phyloP scores from a whole-genome alignment of 1,140 invertebrate genomes.

The Lucilia sericata region DNA sequence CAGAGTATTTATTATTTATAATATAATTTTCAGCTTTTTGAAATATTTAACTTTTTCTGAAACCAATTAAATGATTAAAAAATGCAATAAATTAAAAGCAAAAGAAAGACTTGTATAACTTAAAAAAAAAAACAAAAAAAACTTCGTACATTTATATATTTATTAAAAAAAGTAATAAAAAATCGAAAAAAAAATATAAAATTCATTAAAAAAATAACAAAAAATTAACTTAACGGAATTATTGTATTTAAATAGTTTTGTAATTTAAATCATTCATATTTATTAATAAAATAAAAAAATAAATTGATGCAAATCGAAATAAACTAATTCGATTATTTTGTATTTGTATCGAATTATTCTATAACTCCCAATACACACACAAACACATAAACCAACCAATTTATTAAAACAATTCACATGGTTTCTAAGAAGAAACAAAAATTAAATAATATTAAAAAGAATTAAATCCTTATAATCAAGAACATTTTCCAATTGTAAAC shows the following conservation, averaged over 20 bases:
- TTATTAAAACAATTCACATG: not conserved
- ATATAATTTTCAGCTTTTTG: not conserved
- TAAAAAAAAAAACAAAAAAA: conserved; percentile 13
- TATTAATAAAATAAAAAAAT: not conserved
- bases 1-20: not conserved
- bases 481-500: not conserved
- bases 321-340: too few species aligned
- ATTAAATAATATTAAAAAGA: not conserved
- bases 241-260: conserved; percentile 9
- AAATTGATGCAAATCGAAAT: too few species aligned
- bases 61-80: conserved; percentile 47
- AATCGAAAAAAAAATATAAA: conserved; percentile 43
- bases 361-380: not conserved
- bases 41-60: not conserved
- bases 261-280: conserved; percentile 13
- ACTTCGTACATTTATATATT: conserved; percentile 42
- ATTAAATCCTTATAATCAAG: not conserved
- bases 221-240: conserved; percentile 22
- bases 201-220: conserved; percentile 35
- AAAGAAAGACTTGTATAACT: conserved; percentile 66
- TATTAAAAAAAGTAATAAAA: not conserved
- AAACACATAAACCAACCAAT: not conserved
- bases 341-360: too few species aligned
- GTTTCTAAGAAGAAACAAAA: not conserved
- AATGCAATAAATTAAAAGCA: conserved; percentile 66